A percentile compares a stretch with the other conserved stretches of the same genome.
These are phyloP conservation scores for Coracias cyanogaster DNA, from an alignment of 2,797 vertebrate genomes.

Conservation along the genomic window DNA sequence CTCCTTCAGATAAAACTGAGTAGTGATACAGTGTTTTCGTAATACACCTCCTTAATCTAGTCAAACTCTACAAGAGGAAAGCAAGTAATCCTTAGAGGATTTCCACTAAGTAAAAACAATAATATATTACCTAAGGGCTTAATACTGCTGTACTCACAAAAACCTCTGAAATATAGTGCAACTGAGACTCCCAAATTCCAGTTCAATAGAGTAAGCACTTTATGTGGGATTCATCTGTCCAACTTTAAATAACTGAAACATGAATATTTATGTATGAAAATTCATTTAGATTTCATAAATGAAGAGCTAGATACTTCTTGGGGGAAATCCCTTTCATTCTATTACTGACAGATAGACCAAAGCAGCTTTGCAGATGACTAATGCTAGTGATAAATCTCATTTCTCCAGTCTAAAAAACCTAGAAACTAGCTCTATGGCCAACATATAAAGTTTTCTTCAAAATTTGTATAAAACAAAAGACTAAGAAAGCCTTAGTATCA, in stretches of 20 bases:
- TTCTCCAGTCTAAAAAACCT: neutral
- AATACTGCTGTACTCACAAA: neutral
- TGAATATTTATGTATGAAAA: neutral
- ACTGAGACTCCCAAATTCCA: neutral
- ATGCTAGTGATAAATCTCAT: neutral
- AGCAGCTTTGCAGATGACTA: neutral
- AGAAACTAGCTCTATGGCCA: neutral
- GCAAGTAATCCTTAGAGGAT: conserved; percentile 17
- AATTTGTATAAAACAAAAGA: neutral
- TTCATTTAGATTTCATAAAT: neutral
- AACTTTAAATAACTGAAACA: neutral
- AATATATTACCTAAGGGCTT: conserved; percentile 19
- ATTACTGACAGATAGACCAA: neutral
- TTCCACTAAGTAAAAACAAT: conserved; percentile 42
- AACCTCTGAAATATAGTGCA: neutral
- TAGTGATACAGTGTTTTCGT: neutral
- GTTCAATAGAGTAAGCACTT: neutral
- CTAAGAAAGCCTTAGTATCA: neutral
- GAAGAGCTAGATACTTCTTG: neutral
- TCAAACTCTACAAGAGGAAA: neutral
- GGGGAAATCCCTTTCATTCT: neutral
- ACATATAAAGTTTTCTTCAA: neutral
- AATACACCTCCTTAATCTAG: conserved; percentile 37
- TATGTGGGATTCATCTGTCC: neutral
- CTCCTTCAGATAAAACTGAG: neutral